Conservation (phyloP, 1,140 invertebrate species). For the Bombus affinis region DNA sequence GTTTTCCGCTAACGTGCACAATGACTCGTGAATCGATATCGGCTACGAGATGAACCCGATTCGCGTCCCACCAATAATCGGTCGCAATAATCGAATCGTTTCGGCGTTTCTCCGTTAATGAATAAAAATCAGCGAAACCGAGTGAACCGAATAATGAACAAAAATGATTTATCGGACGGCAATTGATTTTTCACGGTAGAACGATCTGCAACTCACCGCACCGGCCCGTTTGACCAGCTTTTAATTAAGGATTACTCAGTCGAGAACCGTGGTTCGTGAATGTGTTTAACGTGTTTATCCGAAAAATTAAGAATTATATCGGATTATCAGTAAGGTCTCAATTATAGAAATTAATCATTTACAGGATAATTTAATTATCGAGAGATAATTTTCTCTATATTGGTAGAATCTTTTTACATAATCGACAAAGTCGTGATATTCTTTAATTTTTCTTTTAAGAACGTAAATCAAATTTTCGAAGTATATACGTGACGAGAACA, state of each 20-base stretch:
- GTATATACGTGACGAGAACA: no score
- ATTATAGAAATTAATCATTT: background rate
- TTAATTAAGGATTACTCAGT: background rate
- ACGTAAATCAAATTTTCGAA: no score
- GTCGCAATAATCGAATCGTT: background rate
- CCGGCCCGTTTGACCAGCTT: background rate
- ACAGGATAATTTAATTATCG: background rate
- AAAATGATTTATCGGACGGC: slow-evolving; percentile 28
- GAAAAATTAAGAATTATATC: background rate
- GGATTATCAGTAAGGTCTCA: background rate
- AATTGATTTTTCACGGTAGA: slow-evolving; percentile 46
- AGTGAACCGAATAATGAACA: slow-evolving; percentile 43
- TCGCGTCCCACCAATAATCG: background rate
- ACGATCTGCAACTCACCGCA: background rate
- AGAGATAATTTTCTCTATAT: background rate
- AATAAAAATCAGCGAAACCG: slow-evolving; percentile 46
- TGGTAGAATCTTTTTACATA: no score
- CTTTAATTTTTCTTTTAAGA: no score
- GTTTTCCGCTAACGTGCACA: slow-evolving; percentile 1
- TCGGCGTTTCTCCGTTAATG: slow-evolving; percentile 10
- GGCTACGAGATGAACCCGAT: background rate
- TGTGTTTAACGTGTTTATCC: background rate
- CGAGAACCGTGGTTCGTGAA: no score
- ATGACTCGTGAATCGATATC: slow-evolving; percentile 15
- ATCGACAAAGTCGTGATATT: no score